Percentiles rank a stretch among this genome's conserved stretches.
phyloP scores from a whole-genome alignment of 2,888 invertebrate species.

The Oscheius sp. region DNA sequence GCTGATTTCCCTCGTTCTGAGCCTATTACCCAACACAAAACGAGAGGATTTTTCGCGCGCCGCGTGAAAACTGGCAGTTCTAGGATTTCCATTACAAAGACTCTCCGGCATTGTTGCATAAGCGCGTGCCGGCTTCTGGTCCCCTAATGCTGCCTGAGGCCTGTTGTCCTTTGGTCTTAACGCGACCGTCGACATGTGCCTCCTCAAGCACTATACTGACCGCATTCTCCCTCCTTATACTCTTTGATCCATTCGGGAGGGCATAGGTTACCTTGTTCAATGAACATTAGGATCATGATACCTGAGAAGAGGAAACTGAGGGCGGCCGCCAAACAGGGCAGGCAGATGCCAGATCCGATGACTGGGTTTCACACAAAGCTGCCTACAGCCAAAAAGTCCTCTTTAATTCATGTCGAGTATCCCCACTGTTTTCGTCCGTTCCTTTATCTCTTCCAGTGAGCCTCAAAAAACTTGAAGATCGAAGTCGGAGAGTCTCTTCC shows the following conservation, averaged over 20 bases:
- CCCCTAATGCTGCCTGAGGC: conserved; percentile 27
- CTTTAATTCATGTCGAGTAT: not conserved
- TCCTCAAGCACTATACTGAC: conserved; percentile 32
- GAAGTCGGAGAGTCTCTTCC: too few species aligned
- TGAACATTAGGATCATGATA: conserved; percentile 4
- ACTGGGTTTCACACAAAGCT: not conserved
- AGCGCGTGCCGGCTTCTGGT: conserved; percentile 35
- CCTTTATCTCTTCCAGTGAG: too few species aligned
- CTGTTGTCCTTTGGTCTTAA: conserved; percentile 36
- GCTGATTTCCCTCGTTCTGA: too few species aligned
- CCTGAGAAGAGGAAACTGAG: conserved; percentile 27
- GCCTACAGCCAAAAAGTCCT: too few species aligned
- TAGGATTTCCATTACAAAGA: conserved; percentile 14
- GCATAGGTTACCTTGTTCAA: not conserved
- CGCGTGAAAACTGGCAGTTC: too few species aligned
- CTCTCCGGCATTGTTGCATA: conserved; percentile 15
- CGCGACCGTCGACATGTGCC: conserved; percentile 31
- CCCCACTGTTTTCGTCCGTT: not conserved
- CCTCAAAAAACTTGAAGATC: too few species aligned
- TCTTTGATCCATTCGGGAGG: conserved; percentile 9
- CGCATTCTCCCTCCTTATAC: not conserved
- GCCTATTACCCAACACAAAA: not conserved
- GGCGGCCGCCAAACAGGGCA: conserved; percentile 16
- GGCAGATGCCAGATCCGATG: conserved; percentile 31
- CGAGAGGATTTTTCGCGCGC: too few species aligned